A percentile compares a stretch with the other conserved stretches of the same genome.
Evolutionary conservation across 2,113 vertebrate species (phyloP).

Genomic region (Ancistrus triradiatus): DNA sequence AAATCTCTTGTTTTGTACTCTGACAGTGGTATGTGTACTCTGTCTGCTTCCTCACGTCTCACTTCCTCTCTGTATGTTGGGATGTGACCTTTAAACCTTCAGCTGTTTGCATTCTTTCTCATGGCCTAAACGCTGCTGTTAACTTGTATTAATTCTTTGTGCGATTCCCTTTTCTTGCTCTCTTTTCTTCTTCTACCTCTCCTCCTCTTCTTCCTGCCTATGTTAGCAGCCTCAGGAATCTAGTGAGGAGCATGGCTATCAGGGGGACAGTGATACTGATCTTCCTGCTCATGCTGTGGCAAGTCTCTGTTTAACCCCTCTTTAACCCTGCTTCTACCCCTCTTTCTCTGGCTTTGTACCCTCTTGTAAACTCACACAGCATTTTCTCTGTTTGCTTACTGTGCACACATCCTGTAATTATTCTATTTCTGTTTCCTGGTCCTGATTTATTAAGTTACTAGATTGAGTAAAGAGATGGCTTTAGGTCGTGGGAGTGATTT

Average conservation of each 20-base stretch:
- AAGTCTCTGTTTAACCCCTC: constrained; percentile 70
- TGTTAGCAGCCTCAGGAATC: constrained; percentile 70
- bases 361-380: too few species aligned
- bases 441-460: too few species aligned
- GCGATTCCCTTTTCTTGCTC: constrained; percentile 61
- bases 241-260: constrained; percentile 81
- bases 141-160: constrained; percentile 34
- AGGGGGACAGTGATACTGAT: constrained; percentile 82
- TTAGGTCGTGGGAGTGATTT: too few species aligned
- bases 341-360: too few species aligned
- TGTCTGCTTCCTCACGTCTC: constrained; percentile 24
- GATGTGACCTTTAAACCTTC: constrained; percentile 10
- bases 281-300: constrained; percentile 72
- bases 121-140: constrained; percentile 32
- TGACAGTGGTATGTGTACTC: constrained; percentile 4
- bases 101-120: background rate
- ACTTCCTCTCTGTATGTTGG: constrained; percentile 37
- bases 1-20: background rate
- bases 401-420: constrained; percentile 6
- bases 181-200: constrained; percentile 40
- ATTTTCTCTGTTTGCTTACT: background rate
- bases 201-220: constrained; percentile 2
- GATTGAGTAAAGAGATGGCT: too few species aligned
- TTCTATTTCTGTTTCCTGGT: too few species aligned
- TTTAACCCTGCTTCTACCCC: constrained; percentile 32